phyloP scores from a whole-genome alignment of 2,888 invertebrate species.

The Lacanobia wlatinum region DNA sequence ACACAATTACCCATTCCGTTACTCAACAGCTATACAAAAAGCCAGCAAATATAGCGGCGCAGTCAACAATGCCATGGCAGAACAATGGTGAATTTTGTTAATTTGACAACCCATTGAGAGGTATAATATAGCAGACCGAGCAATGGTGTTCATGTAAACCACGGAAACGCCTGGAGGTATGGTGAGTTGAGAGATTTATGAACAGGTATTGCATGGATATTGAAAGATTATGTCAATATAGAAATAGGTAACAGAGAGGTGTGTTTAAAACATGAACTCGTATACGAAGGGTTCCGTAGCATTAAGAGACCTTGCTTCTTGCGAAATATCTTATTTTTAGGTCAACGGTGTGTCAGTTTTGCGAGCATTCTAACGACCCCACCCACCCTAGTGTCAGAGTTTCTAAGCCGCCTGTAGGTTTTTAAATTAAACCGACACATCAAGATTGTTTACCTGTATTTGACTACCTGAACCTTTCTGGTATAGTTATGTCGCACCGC shows the following conservation, averaged over 20 bases:
- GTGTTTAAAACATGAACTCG: too few species aligned
- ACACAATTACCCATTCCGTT: not conserved
- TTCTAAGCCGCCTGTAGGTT: too few species aligned
- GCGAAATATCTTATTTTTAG: too few species aligned
- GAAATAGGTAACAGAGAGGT: not conserved
- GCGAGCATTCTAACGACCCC: too few species aligned
- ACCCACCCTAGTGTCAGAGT: too few species aligned
- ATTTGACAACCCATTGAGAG: constrained; percentile 31
- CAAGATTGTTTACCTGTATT: too few species aligned
- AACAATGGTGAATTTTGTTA: constrained; percentile 36
- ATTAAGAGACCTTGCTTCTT: too few species aligned
- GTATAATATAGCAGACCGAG: constrained; percentile 4
- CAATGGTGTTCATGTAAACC: constrained; percentile 22
- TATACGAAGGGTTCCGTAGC: too few species aligned
- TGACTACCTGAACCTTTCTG: too few species aligned
- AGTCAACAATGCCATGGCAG: constrained; percentile 11
- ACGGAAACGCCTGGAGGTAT: constrained; percentile 10
- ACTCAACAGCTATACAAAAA: constrained; percentile 8
- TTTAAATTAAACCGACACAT: too few species aligned
- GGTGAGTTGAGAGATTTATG: not conserved
- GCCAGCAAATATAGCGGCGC: constrained; percentile 2
- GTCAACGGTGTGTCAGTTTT: too few species aligned
- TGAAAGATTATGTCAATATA: not conserved
- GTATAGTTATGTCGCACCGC: too few species aligned
- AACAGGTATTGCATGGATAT: not conserved